Conservation (phyloP, 2,888 invertebrate species). For the Pachycephus smyrnensis region DNA sequence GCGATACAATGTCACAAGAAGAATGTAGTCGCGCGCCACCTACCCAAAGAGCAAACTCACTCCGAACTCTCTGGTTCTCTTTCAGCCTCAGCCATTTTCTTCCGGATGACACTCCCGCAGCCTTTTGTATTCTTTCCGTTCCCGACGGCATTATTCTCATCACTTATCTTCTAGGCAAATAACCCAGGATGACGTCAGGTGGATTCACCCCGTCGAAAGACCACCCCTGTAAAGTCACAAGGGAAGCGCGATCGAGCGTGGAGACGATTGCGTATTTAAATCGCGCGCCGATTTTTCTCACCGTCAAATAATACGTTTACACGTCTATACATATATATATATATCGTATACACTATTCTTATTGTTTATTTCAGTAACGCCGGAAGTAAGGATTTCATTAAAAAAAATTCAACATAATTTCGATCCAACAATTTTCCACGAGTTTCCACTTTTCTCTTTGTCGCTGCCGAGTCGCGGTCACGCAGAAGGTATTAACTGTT, state of each 20-base stretch:
- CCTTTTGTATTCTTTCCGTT: slow-evolving; percentile 39
- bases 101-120: slow-evolving; percentile 28
- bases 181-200: slow-evolving; percentile 24
- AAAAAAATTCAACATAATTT: neutral
- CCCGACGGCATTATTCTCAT: slow-evolving; percentile 47
- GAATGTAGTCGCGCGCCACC: too few relatives aligned
- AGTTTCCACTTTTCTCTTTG: neutral
- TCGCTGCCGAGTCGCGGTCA: neutral
- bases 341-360: neutral
- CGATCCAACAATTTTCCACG: neutral
- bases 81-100: slow-evolving; percentile 14
- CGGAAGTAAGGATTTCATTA: neutral
- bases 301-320: too few relatives aligned
- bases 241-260: slow-evolving; percentile 20
- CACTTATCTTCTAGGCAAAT: slow-evolving; percentile 51
- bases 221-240: neutral
- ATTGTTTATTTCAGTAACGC: neutral
- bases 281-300: too few relatives aligned
- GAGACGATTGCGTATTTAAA: slow-evolving; percentile 21
- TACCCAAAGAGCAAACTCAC: too few relatives aligned
- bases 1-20: too few relatives aligned
- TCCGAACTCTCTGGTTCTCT: neutral
- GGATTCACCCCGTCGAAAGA: slow-evolving; percentile 4
- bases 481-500: slow-evolving; percentile 53
- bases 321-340: neutral